A percentile compares a stretch with the other conserved stretches of the same genome.
These are phyloP conservation scores for Corythornis vintsioides DNA, from an alignment of 2,113 vertebrate genomes.

Conservation along the genomic window DNA sequence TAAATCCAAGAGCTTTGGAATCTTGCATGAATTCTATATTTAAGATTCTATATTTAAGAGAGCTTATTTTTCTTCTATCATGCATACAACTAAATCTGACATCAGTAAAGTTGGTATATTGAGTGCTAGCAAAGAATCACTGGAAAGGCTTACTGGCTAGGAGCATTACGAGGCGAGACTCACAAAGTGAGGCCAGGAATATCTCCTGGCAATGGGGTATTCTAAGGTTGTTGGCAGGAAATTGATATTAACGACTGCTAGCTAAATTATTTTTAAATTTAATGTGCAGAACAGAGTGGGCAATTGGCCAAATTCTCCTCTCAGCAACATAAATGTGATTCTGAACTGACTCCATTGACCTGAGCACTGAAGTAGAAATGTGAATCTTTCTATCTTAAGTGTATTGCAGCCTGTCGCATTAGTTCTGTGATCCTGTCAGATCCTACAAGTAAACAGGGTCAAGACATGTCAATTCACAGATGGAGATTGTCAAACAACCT, in stretches of 20 bases:
- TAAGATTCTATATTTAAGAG: not conserved
- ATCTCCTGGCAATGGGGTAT: not conserved
- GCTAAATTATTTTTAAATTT: constrained; percentile 45
- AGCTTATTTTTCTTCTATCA: not conserved
- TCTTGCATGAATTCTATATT: not conserved
- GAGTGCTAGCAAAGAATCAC: not conserved
- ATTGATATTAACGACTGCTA: constrained; percentile 1
- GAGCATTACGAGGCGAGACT: not conserved
- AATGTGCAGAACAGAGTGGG: not conserved
- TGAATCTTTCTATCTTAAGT: constrained; percentile 24
- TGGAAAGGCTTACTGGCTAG: not conserved
- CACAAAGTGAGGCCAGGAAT: not conserved
- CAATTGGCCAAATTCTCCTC: not conserved
- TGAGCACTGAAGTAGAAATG: constrained; percentile 48
- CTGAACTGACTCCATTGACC: constrained; percentile 42
- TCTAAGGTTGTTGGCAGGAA: constrained; percentile 29
- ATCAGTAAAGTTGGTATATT: not conserved
- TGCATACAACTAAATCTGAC: not conserved
- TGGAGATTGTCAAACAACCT: not conserved
- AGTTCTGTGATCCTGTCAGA: constrained; percentile 24
- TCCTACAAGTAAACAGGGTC: constrained; percentile 17
- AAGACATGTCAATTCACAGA: not conserved
- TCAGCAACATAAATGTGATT: constrained; percentile 3
- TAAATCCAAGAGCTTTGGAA: not conserved
- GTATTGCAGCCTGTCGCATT: not conserved